Conservation (phyloP, 2,888 invertebrate genomes). For the Phaonia tiefii region DNA sequence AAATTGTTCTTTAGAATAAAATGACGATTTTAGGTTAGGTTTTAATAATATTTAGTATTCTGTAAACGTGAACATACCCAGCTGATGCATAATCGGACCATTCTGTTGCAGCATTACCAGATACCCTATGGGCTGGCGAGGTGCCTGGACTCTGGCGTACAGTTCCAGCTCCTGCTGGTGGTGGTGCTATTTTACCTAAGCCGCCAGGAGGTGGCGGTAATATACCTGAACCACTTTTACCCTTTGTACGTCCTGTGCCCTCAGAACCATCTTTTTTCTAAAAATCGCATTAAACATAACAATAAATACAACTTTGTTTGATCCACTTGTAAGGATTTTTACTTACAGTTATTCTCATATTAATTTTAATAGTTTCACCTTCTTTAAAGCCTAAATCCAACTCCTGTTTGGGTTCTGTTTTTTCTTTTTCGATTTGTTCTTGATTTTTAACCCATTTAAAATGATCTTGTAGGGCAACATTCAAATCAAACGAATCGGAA, state of each 20-base stretch:
- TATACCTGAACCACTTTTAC: constrained; percentile 83
- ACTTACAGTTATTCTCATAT: constrained; percentile 96
- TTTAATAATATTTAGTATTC: constrained; percentile 5
- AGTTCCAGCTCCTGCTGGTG: constrained; percentile 83
- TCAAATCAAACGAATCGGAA: constrained; percentile 99
- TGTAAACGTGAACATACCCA: constrained; percentile 81
- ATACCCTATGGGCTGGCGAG: constrained; percentile 87
- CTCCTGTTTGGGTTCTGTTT: constrained; percentile 88
- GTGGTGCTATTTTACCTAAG: constrained; percentile 85
- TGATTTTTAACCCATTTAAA: constrained; percentile 96
- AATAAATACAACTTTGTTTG: constrained; percentile 1
- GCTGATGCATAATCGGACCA: constrained; percentile 92
- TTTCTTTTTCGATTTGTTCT: constrained; percentile 90
- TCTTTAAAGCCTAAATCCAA: constrained; percentile 99
- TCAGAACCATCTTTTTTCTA: constrained; percentile 95
- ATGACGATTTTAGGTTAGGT: background rate
- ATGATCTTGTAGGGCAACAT: constrained; percentile 98
- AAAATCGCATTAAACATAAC: constrained; percentile 46
- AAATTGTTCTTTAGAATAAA: background rate
- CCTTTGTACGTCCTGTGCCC: constrained; percentile 84
- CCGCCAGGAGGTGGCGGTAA: constrained; percentile 94
- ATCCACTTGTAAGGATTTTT: constrained; percentile 25
- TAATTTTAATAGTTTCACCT: constrained; percentile 99
- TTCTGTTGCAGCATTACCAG: constrained; percentile 81
- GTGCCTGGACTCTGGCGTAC: constrained; percentile 80